Evolutionary conservation across 2,888 invertebrate genomes (phyloP).

Genomic region (Hedychridium roseum): DNA sequence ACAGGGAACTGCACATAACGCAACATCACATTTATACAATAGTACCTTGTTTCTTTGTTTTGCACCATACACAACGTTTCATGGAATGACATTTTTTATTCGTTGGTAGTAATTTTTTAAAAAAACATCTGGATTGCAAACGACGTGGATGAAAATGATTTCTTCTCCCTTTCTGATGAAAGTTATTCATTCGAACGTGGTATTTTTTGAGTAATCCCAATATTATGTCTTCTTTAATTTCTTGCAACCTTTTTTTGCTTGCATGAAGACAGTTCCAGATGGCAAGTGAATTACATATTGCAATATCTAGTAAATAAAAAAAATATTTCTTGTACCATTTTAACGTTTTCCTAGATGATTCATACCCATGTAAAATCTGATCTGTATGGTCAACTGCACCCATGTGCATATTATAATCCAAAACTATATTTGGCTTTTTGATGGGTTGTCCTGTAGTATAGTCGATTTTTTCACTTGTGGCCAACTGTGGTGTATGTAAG

Average conservation of each 20-base stretch:
- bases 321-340: constrained; percentile 13
- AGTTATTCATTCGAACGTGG: constrained; percentile 1
- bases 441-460: constrained; percentile 1
- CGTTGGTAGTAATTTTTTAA: constrained; percentile 9
- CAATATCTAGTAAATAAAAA: constrained; percentile 9
- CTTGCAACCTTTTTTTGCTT: neutral
- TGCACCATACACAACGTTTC: constrained; percentile 11
- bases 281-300: constrained; percentile 10
- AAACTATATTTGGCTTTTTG: constrained; percentile 14
- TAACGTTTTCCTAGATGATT: constrained; percentile 6
- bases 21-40: constrained; percentile 4
- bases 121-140: constrained; percentile 9
- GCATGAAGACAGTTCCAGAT: constrained; percentile 11
- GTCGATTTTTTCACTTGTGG: constrained; percentile 12
- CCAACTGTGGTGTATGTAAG: constrained; percentile 9
- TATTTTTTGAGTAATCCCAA: constrained; percentile 4
- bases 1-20: constrained; percentile 12
- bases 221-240: neutral
- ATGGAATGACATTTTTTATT: constrained; percentile 11
- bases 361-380: constrained; percentile 6
- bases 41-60: constrained; percentile 10
- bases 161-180: constrained; percentile 5
- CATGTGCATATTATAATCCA: constrained; percentile 17
- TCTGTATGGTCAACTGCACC: constrained; percentile 14
- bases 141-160: constrained; percentile 6